Base-by-base conservation (phyloP, 2,797 vertebrate genomes). In the Cyprinella venusta region DNA sequence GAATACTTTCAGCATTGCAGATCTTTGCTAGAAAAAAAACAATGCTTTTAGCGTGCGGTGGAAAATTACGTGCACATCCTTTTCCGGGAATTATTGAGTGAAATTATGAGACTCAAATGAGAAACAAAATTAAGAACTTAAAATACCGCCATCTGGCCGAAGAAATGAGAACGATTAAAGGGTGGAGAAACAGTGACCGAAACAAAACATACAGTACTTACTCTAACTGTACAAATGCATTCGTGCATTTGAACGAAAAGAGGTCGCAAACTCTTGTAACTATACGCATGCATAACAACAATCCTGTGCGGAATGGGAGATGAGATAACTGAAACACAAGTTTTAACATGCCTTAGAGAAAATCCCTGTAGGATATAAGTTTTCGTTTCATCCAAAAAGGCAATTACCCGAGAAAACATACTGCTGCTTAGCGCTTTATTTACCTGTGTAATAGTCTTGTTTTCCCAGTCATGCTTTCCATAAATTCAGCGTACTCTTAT, bases 21-120 rank as follows among this genome's bases (percentile, higher is more conserved):
- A 45, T 45, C 24, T 77, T 21, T 50, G 15, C 15, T 56, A 40
- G 1, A 42, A n/a, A 19, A 30, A 42, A n/a, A 45, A 76, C 54
- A 70, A 83, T 63, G 65, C 26, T 63, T 50, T 50, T 38, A 16
- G 8, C n/a, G 40, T 38, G 52, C 70, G 26, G 3, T 63, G 65
- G 81, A 77, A 70, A 77, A 19, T 56, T 18, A 10, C 75, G 21
- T 40, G 0, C 26, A 71, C 81, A 75, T 79, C 79, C 84, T 78
- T 76, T 88, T 88, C 82, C 84, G 71, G 84, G 79, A 77, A 86
- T 85, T 87, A 81, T 81, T 40, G 18, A 33, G 12, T 59, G 26
- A 65, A 70, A 76, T 69, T 10, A 30, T n/a, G 69, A 50, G 38
- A 64, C 64, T 38, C 13, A 30, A 52, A 65, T 19, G 16, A 50